Evolutionary conservation across 2,797 vertebrate species (phyloP).

Genomic region (Anabacerthia variegaticeps): DNA sequence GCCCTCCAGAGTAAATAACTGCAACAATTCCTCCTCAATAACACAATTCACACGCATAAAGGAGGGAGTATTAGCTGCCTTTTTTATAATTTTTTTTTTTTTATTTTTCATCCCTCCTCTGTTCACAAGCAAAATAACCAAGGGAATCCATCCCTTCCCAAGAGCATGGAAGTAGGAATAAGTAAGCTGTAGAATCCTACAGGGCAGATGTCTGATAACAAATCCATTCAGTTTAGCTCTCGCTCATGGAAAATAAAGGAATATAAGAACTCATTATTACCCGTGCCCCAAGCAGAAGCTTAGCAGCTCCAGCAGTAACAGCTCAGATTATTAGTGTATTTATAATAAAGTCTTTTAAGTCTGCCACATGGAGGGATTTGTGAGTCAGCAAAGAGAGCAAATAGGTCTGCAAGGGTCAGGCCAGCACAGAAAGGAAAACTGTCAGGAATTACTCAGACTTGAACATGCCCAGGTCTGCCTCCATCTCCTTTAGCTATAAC

Average conservation of each 20-base stretch:
- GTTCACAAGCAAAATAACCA: neutral
- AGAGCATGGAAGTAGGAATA: neutral
- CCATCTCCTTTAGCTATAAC: neutral
- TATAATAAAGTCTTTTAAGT: constrained; percentile 63
- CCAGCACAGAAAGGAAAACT: neutral
- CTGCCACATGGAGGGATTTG: constrained; percentile 48
- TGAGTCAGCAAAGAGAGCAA: constrained; percentile 42
- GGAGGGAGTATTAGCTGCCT: neutral
- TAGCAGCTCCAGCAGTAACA: constrained; percentile 5
- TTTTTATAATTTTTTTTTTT: no score
- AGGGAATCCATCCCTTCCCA: neutral
- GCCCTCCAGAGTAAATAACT: neutral
- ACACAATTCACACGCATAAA: neutral
- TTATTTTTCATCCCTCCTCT: neutral
- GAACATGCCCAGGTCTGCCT: neutral
- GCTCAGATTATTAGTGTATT: constrained; percentile 62
- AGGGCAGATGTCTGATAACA: neutral
- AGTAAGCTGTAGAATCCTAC: constrained; percentile 7
- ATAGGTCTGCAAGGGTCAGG: neutral
- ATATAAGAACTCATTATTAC: neutral
- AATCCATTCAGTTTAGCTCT: constrained; percentile 8
- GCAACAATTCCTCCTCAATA: neutral
- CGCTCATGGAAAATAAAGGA: constrained; percentile 26
- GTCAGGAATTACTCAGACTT: neutral
- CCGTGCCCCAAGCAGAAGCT: constrained; percentile 11